These are phyloP conservation scores for Ptyas mucosa DNA, from an alignment of 2,113 vertebrate genomes.

Conservation along the genomic window DNA sequence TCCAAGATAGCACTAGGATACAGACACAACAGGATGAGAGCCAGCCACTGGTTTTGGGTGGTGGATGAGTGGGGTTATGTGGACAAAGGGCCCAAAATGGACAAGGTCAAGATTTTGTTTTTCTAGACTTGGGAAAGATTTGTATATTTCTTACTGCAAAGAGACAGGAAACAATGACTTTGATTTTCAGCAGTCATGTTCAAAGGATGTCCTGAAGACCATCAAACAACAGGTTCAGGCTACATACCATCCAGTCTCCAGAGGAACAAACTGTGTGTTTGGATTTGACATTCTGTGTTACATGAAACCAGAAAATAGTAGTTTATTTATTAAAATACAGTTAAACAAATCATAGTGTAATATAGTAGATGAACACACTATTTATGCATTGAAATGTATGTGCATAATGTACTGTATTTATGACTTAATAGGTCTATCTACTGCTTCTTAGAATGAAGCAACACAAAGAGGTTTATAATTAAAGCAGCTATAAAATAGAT, in stretches of 20 bases:
- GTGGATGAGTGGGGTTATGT: background rate
- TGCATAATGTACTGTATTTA: background rate
- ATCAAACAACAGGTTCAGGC: background rate
- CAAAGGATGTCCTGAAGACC: background rate
- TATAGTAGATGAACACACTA: background rate
- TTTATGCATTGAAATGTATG: background rate
- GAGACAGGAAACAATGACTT: background rate
- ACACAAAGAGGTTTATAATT: background rate
- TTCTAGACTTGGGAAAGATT: background rate
- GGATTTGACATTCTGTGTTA: background rate
- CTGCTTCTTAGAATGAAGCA: background rate
- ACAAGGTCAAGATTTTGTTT: background rate
- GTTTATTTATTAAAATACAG: background rate
- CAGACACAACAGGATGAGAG: background rate
- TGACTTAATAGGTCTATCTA: background rate
- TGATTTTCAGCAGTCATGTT: background rate
- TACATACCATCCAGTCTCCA: background rate
- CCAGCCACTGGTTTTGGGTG: background rate
- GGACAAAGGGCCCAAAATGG: background rate
- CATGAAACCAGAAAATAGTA: background rate
- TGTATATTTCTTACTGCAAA: background rate
- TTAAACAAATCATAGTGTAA: background rate
- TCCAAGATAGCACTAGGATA: background rate
- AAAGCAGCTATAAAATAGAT: background rate
- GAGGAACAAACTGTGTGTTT: background rate